phyloP scores from a whole-genome alignment of 2,113 vertebrate species.

The Silurus asotus region DNA sequence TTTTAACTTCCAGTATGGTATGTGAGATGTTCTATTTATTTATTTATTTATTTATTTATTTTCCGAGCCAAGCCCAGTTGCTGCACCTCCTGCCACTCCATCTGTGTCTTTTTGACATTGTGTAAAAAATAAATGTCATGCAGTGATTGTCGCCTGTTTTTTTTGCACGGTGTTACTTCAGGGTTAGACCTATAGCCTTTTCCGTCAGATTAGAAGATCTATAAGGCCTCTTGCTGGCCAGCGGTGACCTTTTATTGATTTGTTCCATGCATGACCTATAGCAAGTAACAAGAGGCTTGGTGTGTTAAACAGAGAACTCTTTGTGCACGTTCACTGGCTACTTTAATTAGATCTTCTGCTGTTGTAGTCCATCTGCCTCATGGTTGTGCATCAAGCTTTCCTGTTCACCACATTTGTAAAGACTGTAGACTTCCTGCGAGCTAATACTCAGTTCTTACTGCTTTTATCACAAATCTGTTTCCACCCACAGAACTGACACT shows the following conservation, averaged over 20 bases:
- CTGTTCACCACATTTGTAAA: background rate
- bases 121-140: background rate
- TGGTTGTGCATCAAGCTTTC: background rate
- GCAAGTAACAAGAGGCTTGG: background rate
- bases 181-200: background rate
- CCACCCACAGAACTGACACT: background rate
- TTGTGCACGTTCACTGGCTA: background rate
- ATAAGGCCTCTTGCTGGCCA: background rate
- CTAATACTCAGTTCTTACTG: background rate
- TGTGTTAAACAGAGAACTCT: background rate
- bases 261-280: background rate
- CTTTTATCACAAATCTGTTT: background rate
- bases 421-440: background rate
- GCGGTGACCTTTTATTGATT: background rate
- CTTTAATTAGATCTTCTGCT: background rate
- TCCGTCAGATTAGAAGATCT: background rate
- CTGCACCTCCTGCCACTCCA: background rate
- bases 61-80: background rate
- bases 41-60: no score
- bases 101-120: background rate
- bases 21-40: background rate
- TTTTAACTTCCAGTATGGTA: background rate
- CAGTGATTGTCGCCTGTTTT: background rate
- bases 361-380: background rate
- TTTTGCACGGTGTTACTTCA: background rate